Evolutionary conservation across 2,888 invertebrate species (phyloP), one percentile per base, ranked within the genome.

Genomic region (Drosophila monieri): DNA sequence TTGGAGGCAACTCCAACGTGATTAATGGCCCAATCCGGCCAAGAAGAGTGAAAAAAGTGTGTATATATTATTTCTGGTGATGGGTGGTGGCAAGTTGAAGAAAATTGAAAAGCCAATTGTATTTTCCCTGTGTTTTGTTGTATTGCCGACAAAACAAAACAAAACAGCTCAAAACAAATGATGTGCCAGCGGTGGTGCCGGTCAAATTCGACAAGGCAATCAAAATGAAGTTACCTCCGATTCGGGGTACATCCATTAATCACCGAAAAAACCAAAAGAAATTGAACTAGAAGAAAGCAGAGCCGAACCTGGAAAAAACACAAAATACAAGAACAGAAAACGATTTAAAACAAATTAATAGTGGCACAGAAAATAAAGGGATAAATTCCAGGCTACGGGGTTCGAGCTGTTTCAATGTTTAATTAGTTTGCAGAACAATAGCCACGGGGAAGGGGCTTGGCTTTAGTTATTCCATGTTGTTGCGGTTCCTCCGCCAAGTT

Each of bases 321-420:
- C 57, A 35, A 25, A 15, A 30, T 32, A 46, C 27, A 69, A 70
- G 49, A 58, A 60, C 15, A 46, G 56, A 73, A 75, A 80, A 76
- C 79, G 74, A 87, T 81, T 81, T 78, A 87, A 85, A 85, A 74
- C 70, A 77, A 85, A 87, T 87, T 85, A 87, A 81, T 81, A 85
- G 85, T 72, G 49, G 70, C 21, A 61, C 27, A 27, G 32, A 71
- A 44, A 48, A 15, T n/a, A 43, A 49, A 46, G 43, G 41, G 51
- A 41, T 30, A 47, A 43, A 39, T 60, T 51, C 43, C 27, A 3
- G 47, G 23, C 44, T 6, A 5, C 37, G 41, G 35, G 39, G 61
- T 3, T 21, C 27, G 25, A 23, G 25, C 49, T 58, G 49, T 77
- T 61, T 44, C 78, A 64, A 84, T 85, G 74, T 87, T 81, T 81